These are phyloP conservation scores for Lanius collurio DNA, from an alignment of 2,113 vertebrate genomes.

Conservation along the genomic window DNA sequence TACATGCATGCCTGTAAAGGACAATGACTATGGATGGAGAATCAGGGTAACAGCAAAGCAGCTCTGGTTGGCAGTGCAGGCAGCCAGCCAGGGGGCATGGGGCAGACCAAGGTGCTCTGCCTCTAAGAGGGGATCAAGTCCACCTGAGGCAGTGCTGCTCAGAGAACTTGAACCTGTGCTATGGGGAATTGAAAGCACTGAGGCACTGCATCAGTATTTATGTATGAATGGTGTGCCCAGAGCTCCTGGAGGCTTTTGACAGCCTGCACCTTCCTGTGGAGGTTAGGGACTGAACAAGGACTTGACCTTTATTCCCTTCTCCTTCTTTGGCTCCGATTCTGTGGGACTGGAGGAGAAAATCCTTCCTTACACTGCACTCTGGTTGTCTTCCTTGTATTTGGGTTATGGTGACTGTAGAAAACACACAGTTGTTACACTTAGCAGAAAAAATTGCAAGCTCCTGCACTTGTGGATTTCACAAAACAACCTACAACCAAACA, in stretches of 20 bases:
- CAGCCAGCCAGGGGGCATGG: not conserved
- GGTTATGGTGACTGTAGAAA: not conserved
- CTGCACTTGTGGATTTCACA: not conserved
- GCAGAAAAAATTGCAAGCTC: not conserved
- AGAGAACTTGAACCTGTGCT: accelerated
- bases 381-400: not conserved
- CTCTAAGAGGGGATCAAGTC: not conserved
- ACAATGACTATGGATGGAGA: not conserved
- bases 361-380: not conserved
- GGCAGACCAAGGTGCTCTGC: not conserved
- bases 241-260: not conserved
- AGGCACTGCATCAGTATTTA: not conserved
- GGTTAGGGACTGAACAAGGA: not conserved
- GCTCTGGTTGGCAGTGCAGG: not conserved
- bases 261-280: not conserved
- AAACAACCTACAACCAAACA: not conserved
- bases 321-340: not conserved
- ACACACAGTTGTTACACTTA: not conserved
- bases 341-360: not conserved
- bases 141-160: not conserved
- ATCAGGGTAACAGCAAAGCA: not conserved
- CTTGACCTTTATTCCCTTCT: not conserved
- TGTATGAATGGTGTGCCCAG: not conserved
- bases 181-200: accelerated
- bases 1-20: not conserved